These are phyloP conservation scores for Drosophila kurseongensis DNA, from an alignment of 1,140 invertebrate species.

Conservation along the genomic window DNA sequence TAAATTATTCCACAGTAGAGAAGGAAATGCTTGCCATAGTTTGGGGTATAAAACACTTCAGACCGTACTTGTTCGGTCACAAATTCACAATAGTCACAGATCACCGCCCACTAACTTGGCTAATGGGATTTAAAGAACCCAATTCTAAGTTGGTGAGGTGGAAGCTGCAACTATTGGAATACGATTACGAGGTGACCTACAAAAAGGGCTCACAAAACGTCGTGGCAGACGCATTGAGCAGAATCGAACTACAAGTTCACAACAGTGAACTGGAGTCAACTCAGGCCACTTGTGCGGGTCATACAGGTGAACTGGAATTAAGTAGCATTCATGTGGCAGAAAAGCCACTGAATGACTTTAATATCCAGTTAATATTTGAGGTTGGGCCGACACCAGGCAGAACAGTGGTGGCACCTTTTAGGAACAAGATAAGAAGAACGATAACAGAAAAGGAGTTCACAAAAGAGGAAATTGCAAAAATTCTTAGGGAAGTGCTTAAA, in stretches of 20 bases:
- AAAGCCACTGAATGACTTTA: constrained; percentile 23
- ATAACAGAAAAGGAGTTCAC: constrained; percentile 2
- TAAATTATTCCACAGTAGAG: neutral
- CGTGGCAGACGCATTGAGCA: constrained; percentile 10
- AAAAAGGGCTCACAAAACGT: constrained; percentile 18
- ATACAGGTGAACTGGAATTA: constrained; percentile 1
- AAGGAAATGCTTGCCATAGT: constrained; percentile 9
- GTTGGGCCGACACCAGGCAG: neutral
- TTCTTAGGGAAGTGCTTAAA: no score
- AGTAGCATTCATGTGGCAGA: constrained; percentile 6
- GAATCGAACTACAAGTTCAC: no score
- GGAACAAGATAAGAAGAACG: constrained; percentile 8
- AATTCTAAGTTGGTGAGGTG: constrained; percentile 10
- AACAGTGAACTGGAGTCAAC: no score
- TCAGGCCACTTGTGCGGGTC: no score
- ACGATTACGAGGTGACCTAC: neutral
- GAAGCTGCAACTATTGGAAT: constrained; percentile 2
- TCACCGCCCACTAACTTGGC: constrained; percentile 15
- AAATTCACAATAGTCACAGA: constrained; percentile 29
- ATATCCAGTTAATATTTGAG: constrained; percentile 20
- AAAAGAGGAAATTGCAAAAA: no score
- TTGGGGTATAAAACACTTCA: constrained; percentile 9
- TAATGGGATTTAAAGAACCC: constrained; percentile 12
- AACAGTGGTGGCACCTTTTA: neutral
- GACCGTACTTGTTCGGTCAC: constrained; percentile 12